Evolutionary conservation across 2,797 vertebrate species (phyloP).

Genomic region (Brachymystax lenok): DNA sequence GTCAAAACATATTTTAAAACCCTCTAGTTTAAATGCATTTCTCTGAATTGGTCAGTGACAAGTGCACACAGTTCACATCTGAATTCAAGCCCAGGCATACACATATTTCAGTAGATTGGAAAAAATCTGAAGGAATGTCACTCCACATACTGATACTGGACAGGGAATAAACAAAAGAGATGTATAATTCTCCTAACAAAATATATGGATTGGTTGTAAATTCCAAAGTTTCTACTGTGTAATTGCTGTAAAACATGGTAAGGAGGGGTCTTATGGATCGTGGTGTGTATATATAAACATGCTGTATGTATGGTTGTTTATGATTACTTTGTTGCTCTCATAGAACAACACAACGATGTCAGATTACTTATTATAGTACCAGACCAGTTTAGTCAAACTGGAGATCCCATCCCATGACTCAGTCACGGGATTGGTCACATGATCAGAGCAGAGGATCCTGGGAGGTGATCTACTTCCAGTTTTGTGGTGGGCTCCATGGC

Average conservation of each 20-base stretch:
- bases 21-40: conserved; percentile 56
- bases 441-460: conserved; percentile 25
- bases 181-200: no score
- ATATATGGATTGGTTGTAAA: no score
- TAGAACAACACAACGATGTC: not conserved
- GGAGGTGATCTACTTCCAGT: conserved; percentile 17
- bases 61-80: conserved; percentile 50
- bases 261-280: no score
- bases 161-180: no score
- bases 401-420: not conserved
- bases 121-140: conserved; percentile 4
- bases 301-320: not conserved
- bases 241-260: no score
- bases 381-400: not conserved
- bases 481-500: not conserved
- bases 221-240: no score
- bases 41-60: conserved; percentile 59
- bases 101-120: conserved; percentile 34
- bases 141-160: not conserved
- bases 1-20: conserved; percentile 61
- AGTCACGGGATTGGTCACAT: conserved; percentile 29
- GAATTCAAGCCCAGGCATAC: conserved; percentile 25
- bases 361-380: not conserved
- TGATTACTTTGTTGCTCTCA: not conserved
- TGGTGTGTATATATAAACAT: not conserved